phyloP scores from a whole-genome alignment of 2,888 invertebrate genomes.

The Pyrocoelia pectoralis region DNA sequence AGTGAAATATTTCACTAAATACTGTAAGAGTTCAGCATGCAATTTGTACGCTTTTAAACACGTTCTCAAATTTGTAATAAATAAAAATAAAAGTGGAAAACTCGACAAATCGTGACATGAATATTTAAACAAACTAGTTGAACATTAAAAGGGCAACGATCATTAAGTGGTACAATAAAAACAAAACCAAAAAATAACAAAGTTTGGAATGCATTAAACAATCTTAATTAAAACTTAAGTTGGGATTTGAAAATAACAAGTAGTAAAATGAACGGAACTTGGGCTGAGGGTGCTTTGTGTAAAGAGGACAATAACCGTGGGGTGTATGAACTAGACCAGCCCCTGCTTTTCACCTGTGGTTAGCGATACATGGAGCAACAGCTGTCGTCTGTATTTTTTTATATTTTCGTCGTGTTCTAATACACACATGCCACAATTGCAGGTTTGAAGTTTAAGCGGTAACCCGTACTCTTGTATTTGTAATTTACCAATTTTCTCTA shows the following conservation, averaged over 20 bases:
- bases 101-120: conserved; percentile 1
- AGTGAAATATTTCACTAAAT: too few relatives aligned
- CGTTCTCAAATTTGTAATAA: neutral
- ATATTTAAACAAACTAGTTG: neutral
- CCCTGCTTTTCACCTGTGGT: conserved; percentile 48
- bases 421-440: conserved; percentile 27
- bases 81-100: neutral
- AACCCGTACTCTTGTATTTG: conserved; percentile 5
- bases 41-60: too few relatives aligned
- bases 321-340: conserved; percentile 47
- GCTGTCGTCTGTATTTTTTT: conserved; percentile 48
- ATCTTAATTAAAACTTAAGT: conserved; percentile 38
- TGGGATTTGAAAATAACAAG: conserved; percentile 35
- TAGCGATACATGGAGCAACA: conserved; percentile 46
- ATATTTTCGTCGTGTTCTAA: conserved; percentile 21
- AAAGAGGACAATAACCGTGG: conserved; percentile 49
- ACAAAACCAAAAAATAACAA: conserved; percentile 14
- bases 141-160: conserved; percentile 3
- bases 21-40: too few relatives aligned
- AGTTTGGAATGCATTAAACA: conserved; percentile 22
- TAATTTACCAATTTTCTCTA: conserved; percentile 12
- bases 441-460: conserved; percentile 16
- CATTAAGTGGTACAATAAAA: conserved; percentile 1
- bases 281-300: conserved; percentile 43
- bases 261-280: conserved; percentile 36